A percentile compares a stretch with the other conserved stretches of the same genome.
Evolutionary conservation across 2,888 invertebrate species (phyloP).

Genomic region (Geotrupes spiniger): DNA sequence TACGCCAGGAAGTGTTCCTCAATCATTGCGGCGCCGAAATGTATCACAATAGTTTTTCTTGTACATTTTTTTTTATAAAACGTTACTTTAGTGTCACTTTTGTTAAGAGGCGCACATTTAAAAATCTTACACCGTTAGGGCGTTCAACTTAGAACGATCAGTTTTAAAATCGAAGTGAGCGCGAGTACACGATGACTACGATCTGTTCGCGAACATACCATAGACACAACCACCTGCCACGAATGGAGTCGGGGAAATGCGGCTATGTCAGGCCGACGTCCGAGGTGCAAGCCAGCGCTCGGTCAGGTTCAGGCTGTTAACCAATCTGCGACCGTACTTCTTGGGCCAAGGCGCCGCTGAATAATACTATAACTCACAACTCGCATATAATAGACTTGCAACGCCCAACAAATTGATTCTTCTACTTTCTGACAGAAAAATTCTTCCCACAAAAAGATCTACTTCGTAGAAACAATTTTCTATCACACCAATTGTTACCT

Average conservation of each 20-base stretch:
- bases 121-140: conserved; percentile 30
- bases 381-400: conserved; percentile 15
- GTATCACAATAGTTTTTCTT: conserved; percentile 4
- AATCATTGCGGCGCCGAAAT: conserved; percentile 24
- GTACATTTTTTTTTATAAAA: conserved; percentile 10
- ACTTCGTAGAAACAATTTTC: neutral
- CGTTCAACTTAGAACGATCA: conserved; percentile 34
- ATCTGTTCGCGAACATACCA: conserved; percentile 10
- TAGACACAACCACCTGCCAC: conserved; percentile 33
- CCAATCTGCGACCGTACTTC: conserved; percentile 25
- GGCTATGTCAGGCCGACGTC: conserved; percentile 30
- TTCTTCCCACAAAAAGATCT: neutral
- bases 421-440: conserved; percentile 6
- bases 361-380: conserved; percentile 19
- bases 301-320: conserved; percentile 32
- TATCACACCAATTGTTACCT: neutral
- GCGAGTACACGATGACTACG: conserved; percentile 19
- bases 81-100: conserved; percentile 16
- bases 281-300: conserved; percentile 28
- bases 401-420: conserved; percentile 18
- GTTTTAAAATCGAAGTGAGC: conserved; percentile 29
- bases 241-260: conserved; percentile 31
- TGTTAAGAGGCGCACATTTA: conserved; percentile 25
- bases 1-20: conserved; percentile 27
- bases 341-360: conserved; percentile 24